A percentile compares a stretch with the other conserved stretches of the same genome.
Conservation (phyloP, 2,888 invertebrate species). For the Muscina levida region DNA sequence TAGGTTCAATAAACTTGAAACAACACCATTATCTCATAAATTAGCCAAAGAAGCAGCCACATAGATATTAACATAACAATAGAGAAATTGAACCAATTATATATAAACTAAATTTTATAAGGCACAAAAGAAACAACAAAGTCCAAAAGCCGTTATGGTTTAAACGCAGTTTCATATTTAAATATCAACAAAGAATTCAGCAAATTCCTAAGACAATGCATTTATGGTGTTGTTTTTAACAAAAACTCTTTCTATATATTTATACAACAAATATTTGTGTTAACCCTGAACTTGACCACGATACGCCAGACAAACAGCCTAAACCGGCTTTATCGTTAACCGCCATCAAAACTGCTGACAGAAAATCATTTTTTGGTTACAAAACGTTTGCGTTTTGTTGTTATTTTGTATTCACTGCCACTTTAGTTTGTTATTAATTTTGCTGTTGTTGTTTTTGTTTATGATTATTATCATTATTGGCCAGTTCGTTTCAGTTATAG, state of each 20-base stretch:
- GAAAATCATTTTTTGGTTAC: background rate
- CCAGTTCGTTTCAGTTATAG: conserved; percentile 1
- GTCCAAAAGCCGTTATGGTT: too few relatives aligned
- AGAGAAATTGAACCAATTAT: background rate
- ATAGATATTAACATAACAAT: conserved; percentile 9
- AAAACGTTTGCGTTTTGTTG: background rate
- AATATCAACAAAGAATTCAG: too few relatives aligned
- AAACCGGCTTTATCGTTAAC: too few relatives aligned
- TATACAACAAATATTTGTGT: conserved; percentile 11
- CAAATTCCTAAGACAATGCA: too few relatives aligned
- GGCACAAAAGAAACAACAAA: background rate
- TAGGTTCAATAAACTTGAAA: conserved; percentile 15
- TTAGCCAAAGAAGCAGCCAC: background rate
- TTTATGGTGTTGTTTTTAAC: background rate
- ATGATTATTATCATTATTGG: conserved; percentile 4
- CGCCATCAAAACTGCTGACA: conserved; percentile 15
- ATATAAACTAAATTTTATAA: background rate
- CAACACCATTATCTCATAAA: background rate
- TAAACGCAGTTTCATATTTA: too few relatives aligned
- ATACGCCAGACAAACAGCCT: background rate
- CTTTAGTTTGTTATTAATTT: background rate
- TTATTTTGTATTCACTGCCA: background rate
- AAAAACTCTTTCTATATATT: too few relatives aligned
- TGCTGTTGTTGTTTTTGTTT: background rate
- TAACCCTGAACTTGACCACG: conserved; percentile 36